Conservation (phyloP, 2,797 vertebrate genomes). For the Emydoidea blandingii region DNA sequence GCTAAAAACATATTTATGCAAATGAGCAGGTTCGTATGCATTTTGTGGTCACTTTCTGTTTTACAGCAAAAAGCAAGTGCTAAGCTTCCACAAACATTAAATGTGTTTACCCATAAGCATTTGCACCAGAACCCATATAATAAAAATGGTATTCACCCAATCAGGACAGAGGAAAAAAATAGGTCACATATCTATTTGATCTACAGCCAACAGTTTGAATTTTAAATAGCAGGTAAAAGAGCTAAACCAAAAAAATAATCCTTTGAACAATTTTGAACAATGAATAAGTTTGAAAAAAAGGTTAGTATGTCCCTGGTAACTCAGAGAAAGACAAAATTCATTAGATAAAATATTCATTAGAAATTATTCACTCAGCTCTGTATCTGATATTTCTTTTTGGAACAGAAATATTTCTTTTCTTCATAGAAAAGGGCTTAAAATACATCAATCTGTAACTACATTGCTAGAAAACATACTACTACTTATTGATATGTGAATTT, state of each 20-base stretch:
- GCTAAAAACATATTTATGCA: conserved; percentile 4
- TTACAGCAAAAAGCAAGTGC: not conserved
- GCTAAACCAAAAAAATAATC: not conserved
- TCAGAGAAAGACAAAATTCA: conserved; percentile 30
- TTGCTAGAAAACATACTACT: conserved; percentile 40
- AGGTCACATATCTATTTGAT: not conserved
- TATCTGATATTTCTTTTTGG: conserved; percentile 29
- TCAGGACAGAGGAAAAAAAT: not conserved
- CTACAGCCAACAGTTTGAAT: not conserved
- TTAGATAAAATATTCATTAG: conserved; percentile 59
- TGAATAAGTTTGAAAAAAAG: not conserved
- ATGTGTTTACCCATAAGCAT: not conserved
- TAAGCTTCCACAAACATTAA: conserved; percentile 2
- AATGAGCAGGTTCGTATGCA: not conserved
- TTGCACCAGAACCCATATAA: not conserved
- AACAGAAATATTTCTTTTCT: not conserved
- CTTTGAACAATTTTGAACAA: conserved; percentile 3
- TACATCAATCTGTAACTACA: conserved; percentile 28
- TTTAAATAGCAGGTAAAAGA: not conserved
- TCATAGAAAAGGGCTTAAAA: not conserved
- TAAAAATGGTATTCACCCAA: not conserved
- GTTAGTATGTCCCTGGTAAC: conserved; percentile 21
- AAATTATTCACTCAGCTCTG: conserved; percentile 44
- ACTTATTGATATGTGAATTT: conserved; percentile 63
- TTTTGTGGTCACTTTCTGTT: not conserved